phyloP scores from a whole-genome alignment of 2,888 invertebrate genomes.

The Polietes domitor region DNA sequence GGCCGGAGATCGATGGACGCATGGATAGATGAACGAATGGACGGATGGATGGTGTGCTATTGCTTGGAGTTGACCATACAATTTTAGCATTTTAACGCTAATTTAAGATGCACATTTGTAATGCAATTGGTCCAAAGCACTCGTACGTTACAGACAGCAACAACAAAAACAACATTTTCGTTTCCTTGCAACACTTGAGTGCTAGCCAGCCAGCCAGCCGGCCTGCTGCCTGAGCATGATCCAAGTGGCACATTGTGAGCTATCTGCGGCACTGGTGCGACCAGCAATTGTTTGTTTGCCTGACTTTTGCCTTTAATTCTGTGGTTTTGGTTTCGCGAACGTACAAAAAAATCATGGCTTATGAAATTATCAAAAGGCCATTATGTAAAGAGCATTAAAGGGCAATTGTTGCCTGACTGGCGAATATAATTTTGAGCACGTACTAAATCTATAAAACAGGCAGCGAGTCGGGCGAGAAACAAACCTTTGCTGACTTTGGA shows the following conservation, averaged over 20 bases:
- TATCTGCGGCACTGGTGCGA: constrained; percentile 28
- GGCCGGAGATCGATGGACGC: background rate
- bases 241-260: background rate
- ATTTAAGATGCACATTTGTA: constrained; percentile 79
- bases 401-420: constrained; percentile 49
- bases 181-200: background rate
- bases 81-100: constrained; percentile 67
- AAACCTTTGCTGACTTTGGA: background rate
- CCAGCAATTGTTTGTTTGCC: constrained; percentile 47
- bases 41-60: constrained; percentile 9
- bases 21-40: background rate
- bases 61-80: constrained; percentile 35
- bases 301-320: constrained; percentile 60
- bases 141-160: background rate
- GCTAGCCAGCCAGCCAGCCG: too few relatives aligned
- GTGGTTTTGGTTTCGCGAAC: constrained; percentile 22
- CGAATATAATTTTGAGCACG: constrained; percentile 64
- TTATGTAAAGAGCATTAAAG: constrained; percentile 36
- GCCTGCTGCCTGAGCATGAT: background rate
- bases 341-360: constrained; percentile 37
- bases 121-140: constrained; percentile 72
- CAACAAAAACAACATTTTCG: background rate
- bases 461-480: background rate
- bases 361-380: constrained; percentile 60
- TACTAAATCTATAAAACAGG: constrained; percentile 41